A percentile compares a stretch with the other conserved stretches of the same genome.
phyloP scores from a whole-genome alignment of 2,113 vertebrate genomes.

The Microtus ochrogaster region DNA sequence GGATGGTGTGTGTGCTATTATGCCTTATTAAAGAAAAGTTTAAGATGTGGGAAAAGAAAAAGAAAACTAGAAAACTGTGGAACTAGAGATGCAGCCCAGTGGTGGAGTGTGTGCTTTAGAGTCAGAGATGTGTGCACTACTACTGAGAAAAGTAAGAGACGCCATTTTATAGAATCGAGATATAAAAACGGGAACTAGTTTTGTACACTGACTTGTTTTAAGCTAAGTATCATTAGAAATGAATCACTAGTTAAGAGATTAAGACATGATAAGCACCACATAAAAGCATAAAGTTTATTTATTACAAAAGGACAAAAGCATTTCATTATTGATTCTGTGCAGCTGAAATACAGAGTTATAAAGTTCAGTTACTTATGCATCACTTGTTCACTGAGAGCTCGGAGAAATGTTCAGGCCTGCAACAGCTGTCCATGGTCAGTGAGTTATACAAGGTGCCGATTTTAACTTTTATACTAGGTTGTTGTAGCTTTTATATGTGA shows the following conservation, averaged over 20 bases:
- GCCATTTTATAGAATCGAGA: background rate
- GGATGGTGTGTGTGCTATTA: background rate
- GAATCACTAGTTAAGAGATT: background rate
- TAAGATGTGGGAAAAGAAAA: background rate
- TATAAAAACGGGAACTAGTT: background rate
- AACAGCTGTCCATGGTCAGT: background rate
- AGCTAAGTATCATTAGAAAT: background rate
- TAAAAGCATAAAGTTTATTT: background rate
- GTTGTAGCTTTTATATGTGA: background rate
- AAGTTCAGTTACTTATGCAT: no score
- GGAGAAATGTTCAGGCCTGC: background rate
- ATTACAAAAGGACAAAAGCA: background rate
- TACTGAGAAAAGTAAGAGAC: background rate
- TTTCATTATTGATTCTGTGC: background rate
- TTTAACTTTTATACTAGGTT: background rate
- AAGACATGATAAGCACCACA: background rate
- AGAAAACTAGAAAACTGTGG: background rate
- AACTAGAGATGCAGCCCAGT: no score
- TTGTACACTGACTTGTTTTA: background rate
- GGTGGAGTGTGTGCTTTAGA: background rate
- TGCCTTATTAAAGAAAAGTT: background rate
- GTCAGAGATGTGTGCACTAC: no score
- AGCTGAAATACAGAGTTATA: background rate
- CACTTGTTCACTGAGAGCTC: rapidly evolving
- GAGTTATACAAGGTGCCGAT: background rate